These are phyloP conservation scores for Cordilura impudica DNA, from an alignment of 2,888 invertebrate species.

Conservation along the genomic window DNA sequence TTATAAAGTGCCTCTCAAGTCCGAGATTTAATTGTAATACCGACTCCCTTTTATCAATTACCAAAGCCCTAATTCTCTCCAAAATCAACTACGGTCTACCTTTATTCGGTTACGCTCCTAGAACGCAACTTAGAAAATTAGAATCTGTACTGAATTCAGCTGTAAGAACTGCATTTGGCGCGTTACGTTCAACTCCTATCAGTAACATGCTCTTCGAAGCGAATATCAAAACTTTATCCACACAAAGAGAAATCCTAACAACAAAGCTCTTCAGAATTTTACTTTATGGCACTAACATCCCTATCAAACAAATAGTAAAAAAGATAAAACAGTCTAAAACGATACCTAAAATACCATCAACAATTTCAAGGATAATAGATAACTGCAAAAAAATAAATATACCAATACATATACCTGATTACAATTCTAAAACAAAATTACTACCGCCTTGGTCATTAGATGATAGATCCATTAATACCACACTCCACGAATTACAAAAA, in stretches of 20 bases:
- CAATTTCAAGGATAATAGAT: background rate
- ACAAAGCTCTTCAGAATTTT: background rate
- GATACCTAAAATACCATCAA: background rate
- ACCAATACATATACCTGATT: background rate
- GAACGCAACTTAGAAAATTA: conserved; percentile 11
- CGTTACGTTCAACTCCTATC: conserved; percentile 37
- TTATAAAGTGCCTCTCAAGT: conserved; percentile 47
- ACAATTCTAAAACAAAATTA: background rate
- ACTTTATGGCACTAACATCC: background rate
- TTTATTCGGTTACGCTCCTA: conserved; percentile 26
- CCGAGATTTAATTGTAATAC: conserved; percentile 27
- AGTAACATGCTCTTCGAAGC: conserved; percentile 45
- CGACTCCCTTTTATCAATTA: background rate
- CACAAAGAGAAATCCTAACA: background rate
- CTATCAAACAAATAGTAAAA: background rate
- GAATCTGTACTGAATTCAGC: conserved; percentile 25
- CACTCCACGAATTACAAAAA: background rate
- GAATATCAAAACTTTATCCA: background rate
- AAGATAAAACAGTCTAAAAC: background rate
- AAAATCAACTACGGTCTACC: conserved; percentile 40
- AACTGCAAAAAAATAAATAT: background rate
- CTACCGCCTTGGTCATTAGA: background rate
- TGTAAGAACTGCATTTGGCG: conserved; percentile 8
- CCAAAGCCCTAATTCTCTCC: conserved; percentile 25
- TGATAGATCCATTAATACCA: background rate